Base-by-base conservation (phyloP, 2,113 vertebrate species). In the Colaptes auratus region DNA sequence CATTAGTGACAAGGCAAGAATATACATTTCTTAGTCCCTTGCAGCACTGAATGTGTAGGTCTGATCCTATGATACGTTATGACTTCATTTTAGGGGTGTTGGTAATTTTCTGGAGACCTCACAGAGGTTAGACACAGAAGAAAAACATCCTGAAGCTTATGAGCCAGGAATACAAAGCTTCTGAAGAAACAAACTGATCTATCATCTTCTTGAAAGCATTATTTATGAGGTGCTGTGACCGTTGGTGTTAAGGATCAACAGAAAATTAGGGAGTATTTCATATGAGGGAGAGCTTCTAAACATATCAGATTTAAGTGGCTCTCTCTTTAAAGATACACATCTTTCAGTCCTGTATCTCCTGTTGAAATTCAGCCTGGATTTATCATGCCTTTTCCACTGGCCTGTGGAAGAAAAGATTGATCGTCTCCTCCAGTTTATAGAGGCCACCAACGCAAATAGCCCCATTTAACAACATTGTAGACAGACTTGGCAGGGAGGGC, bases 361-460 rank as follows among this genome's bases (percentile, higher is more conserved):
- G 81, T 9, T 82, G 87, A 92, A 95, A 88, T 91, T 85, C 87
- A 86, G 87, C 71, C 79, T 83, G 80, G 92, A 85, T 94, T 96
- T 93, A 91, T 93, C 91, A 83, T 61, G 78, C 64, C 82, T 95
- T 91, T 89, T 91, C 70, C 82, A 66, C 61, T 91, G 87, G 72
- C 64, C 87, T 58, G 21, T 93, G 91, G 80, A 89, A 80, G 72
- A 79, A 65, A 95, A 92, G 94, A 95, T 88, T 96, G 89, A 96
- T 96, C 56, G 79, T 89, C 72, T 82, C n/a, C 71, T 80, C 69
- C 79, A 53, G 64, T 89, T 95, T 92, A 77, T 86, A 93, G 91
- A 93, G 94, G 82, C 93, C 76, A 95, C 91, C 89, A 93, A 83
- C 1, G 0, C 56, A 92, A 96, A 95, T 81, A 91, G 75, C 60